A percentile compares a stretch with the other conserved stretches of the same genome.
Evolutionary conservation across 2,113 vertebrate genomes (phyloP).

Genomic region (Pygathrix nemaeus): DNA sequence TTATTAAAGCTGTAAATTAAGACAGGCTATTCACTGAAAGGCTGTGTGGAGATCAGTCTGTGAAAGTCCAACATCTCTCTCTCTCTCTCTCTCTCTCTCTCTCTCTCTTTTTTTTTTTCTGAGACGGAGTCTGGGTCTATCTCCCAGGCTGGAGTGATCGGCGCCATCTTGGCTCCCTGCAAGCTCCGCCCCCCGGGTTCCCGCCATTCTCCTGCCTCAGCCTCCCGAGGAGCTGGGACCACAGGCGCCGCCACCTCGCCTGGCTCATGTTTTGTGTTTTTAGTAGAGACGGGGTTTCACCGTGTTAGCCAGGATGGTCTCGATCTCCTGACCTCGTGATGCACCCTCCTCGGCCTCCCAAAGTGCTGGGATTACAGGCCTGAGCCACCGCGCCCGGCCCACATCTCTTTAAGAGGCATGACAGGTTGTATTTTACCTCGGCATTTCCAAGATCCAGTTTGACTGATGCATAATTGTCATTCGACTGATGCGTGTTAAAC

Average conservation of each 20-base stretch:
- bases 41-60: not conserved
- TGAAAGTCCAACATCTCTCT: not conserved
- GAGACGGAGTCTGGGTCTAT: fast-evolving
- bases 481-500: not conserved
- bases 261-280: fast-evolving
- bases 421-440: not conserved
- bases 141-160: fast-evolving
- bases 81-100: not conserved
- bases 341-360: fast-evolving
- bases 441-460: not conserved
- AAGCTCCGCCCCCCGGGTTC: no score
- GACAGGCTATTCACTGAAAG: not conserved
- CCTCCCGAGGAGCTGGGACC: no score
- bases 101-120: not conserved
- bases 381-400: no score
- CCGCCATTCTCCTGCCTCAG: no score
- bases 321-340: no score
- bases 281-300: no score
- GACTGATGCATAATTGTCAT: not conserved
- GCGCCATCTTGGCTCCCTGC: no score
- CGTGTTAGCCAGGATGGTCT: fast-evolving
- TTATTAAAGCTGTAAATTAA: not conserved
- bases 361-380: no score
- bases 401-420: not conserved
- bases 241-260: no score